phyloP scores from a whole-genome alignment of 2,113 vertebrate genomes.

The Hyperopisus bebe region DNA sequence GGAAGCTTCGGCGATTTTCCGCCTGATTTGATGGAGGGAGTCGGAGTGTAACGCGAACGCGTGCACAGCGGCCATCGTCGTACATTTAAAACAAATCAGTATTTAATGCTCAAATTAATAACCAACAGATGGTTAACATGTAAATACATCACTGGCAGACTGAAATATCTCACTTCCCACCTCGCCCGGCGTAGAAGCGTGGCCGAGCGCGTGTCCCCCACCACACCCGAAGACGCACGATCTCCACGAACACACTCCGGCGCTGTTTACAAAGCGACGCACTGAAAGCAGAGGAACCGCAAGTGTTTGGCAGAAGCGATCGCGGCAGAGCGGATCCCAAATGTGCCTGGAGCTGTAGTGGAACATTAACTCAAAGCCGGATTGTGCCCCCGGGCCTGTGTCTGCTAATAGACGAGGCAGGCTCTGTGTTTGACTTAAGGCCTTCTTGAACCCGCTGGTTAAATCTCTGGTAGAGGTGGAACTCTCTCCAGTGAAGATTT shows the following conservation, averaged over 20 bases:
- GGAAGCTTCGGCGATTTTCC: not conserved
- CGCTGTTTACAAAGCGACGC: not conserved
- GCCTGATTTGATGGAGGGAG: not conserved
- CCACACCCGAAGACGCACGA: not conserved
- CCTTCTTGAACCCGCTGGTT: constrained; percentile 30
- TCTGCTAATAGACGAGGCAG: constrained; percentile 7
- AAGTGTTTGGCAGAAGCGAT: not conserved
- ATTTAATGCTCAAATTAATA: not conserved
- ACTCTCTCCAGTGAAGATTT: constrained; percentile 21
- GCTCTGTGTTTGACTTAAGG: constrained; percentile 26
- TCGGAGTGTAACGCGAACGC: not conserved
- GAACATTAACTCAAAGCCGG: constrained; percentile 16
- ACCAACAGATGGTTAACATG: not conserved
- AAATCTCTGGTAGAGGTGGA: constrained; percentile 26
- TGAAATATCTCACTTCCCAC: not conserved
- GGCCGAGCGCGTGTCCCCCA: not conserved
- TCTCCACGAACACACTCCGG: not conserved
- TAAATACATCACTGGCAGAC: not conserved
- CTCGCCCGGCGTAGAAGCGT: not conserved
- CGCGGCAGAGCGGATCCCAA: not conserved
- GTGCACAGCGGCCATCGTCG: not conserved
- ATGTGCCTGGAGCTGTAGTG: not conserved
- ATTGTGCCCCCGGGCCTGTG: not conserved
- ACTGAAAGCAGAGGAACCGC: not conserved
- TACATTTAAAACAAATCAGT: not conserved